Evolutionary conservation across 2,888 invertebrate genomes (phyloP), one percentile per base, ranked within the genome.

Genomic region (Caenorhabditis sp.): DNA sequence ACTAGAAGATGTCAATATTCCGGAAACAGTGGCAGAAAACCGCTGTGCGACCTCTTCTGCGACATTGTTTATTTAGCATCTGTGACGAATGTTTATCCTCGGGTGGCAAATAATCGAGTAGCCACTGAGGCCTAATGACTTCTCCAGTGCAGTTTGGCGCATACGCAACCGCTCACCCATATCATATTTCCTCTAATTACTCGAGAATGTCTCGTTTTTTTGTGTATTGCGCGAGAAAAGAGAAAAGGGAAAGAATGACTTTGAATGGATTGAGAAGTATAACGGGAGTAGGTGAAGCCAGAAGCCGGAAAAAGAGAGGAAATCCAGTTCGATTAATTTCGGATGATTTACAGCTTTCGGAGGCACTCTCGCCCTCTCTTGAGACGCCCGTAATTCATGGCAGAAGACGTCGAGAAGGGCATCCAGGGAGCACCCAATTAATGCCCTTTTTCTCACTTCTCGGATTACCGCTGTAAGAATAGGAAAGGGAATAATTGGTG

Each of bases 311-410:
- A 39, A 17, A 50, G 30, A 41, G 48, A 41, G 39, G 58, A 58
- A 58, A 66, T 66, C 68, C 52, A 68, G 68, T 68, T 50, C 68
- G 68, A 68, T 68, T 68, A 68, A 68, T 68, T 68, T 68, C 68
- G 68, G 68, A 68, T 68, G 68, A 68, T 68, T 68, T 68, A 68
- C 68, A 68, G 59, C 68, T 59, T 66, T 58, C 58, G 53, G n/a
- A n/a, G n/a, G 53, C 52, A 50, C 55, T 68, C 56, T 55, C 68
- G 56, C 41, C 46, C 37, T 24, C 39, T 24, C 43, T 35, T 41
- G 27, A 15, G 27, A 26, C 20, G 20, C 15, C 20, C 8, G 43
- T 58, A 30, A 43, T 58, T 58, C 41, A 45, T 32, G 43, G 32
- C n/a, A 22, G 37, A 11, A 52, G 50, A 50, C 62, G 50, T 30